Evolutionary conservation across 2,888 invertebrate genomes (phyloP).

Genomic region (Ecdyonurus torrentis): DNA sequence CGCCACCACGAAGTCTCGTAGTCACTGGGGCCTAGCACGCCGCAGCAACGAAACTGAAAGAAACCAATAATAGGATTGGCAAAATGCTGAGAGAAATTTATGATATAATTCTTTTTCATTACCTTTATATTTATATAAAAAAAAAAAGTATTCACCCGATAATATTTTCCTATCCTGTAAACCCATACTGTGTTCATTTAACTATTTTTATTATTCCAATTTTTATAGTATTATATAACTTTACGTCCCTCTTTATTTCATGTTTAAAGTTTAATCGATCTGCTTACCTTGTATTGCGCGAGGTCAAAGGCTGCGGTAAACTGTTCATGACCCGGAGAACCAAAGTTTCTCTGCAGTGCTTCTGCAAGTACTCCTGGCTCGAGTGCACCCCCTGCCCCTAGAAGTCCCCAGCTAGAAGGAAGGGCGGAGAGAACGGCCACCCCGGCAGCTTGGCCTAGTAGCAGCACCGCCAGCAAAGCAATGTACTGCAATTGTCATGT

Average conservation of each 20-base stretch:
- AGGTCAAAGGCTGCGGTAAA: constrained; percentile 69
- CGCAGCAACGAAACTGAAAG: constrained; percentile 62
- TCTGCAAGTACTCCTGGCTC: constrained; percentile 49
- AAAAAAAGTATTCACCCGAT: too few relatives aligned
- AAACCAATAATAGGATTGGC: too few relatives aligned
- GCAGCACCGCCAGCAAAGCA: constrained; percentile 43
- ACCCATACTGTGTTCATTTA: too few relatives aligned
- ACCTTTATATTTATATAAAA: too few relatives aligned
- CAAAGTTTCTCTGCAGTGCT: constrained; percentile 57
- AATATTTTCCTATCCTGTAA: too few relatives aligned
- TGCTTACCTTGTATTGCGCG: constrained; percentile 42
- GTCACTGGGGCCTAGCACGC: constrained; percentile 58
- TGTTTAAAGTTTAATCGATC: neutral
- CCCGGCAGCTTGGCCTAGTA: constrained; percentile 51
- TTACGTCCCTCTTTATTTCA: neutral
- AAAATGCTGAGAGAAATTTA: too few relatives aligned
- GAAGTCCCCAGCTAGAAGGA: constrained; percentile 41
- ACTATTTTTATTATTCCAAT: too few relatives aligned
- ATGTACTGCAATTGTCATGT: too few relatives aligned
- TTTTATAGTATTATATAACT: neutral
- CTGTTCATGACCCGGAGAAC: constrained; percentile 45
- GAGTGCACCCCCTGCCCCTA: constrained; percentile 24
- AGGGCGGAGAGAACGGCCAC: constrained; percentile 35
- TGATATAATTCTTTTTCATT: too few relatives aligned
- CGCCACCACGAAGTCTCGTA: constrained; percentile 71